Evolutionary conservation across 2,888 invertebrate species (phyloP).

Genomic region (Brachyptera risi): DNA sequence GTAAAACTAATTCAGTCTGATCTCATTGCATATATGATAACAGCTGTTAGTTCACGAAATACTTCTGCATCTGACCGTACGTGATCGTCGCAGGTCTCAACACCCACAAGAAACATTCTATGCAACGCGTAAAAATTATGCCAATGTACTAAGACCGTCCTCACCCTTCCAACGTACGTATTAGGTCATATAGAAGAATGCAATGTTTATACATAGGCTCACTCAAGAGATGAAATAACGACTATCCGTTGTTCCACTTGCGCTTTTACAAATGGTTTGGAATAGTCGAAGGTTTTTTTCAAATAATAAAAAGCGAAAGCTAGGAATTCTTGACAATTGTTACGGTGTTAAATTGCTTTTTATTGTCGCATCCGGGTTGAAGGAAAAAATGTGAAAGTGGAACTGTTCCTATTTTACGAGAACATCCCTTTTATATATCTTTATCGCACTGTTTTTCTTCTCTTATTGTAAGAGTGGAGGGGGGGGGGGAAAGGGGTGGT

Average conservation of each 20-base stretch:
- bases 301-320: conserved; percentile 13
- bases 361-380: conserved; percentile 19
- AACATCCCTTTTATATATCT: conserved; percentile 18
- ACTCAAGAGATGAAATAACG: conserved; percentile 7
- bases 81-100: no score
- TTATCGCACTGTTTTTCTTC: conserved; percentile 14
- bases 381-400: conserved; percentile 6
- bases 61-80: no score
- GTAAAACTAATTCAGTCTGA: no score
- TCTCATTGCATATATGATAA: no score
- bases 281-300: conserved; percentile 20
- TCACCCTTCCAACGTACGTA: no score
- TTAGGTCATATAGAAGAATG: not conserved
- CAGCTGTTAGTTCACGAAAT: no score
- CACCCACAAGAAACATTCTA: no score
- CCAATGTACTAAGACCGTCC: no score
- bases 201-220: conserved; percentile 1
- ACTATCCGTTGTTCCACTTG: conserved; percentile 16
- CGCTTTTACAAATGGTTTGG: conserved; percentile 19
- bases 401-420: conserved; percentile 11
- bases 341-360: conserved; percentile 22
- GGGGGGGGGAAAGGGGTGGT: no score
- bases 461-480: not conserved
- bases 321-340: conserved; percentile 22
- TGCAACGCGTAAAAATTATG: no score